Evolutionary conservation across 64 coral and sea anemone species (phyloP).

Genomic region (Catalaphyllia jardinei): DNA sequence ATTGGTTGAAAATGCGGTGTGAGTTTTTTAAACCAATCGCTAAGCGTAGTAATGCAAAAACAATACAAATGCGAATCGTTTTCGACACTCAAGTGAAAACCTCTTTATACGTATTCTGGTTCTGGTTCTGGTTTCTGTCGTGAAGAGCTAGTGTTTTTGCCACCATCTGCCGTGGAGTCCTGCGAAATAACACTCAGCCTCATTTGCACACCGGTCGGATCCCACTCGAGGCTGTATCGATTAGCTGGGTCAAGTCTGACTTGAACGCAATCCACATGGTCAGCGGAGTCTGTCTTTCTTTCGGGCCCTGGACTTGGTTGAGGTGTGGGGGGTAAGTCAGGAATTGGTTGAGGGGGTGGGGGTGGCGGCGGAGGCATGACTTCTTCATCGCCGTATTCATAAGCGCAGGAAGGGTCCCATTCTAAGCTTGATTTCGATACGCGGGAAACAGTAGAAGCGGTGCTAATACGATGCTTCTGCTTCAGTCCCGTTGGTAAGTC

Average conservation of each 20-base stretch:
- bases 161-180: conserved; percentile 56
- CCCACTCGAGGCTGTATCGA: conserved; percentile 96
- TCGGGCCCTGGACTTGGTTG: conserved; percentile 62
- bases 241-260: conserved; percentile 63
- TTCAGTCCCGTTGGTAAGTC: conserved; percentile 78
- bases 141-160: conserved; percentile 3
- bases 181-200: conserved; percentile 86
- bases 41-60: too few species aligned
- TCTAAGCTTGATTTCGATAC: conserved; percentile 78
- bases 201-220: conserved; percentile 96
- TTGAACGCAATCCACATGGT: conserved; percentile 76
- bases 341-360: conserved; percentile 47
- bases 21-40: too few species aligned
- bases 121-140: conserved; percentile 30
- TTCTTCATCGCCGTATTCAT: conserved; percentile 71
- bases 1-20: too few species aligned
- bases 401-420: conserved; percentile 77
- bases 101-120: conserved; percentile 26
- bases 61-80: too few species aligned
- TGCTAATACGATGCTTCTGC: conserved; percentile 73
- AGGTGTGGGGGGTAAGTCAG: conserved; percentile 64
- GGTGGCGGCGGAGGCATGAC: conserved; percentile 69
- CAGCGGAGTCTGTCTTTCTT: conserved; percentile 34
- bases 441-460: conserved; percentile 70
- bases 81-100: background rate